Conservation (phyloP, 2,888 invertebrate genomes). For the Teleiodes luculella region DNA sequence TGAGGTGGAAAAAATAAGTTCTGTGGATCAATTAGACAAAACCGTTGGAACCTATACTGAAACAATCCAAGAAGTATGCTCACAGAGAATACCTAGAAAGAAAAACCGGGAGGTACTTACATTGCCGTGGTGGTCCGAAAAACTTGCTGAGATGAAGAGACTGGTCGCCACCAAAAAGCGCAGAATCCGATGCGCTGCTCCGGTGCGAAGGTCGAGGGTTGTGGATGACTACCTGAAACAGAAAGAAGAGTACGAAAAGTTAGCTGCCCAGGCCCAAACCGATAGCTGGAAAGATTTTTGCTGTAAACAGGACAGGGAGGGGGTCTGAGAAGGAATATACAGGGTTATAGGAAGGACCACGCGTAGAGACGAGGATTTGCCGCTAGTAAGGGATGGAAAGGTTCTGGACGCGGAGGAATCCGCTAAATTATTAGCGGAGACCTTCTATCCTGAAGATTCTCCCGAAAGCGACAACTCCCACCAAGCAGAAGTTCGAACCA, state of each 20-base stretch:
- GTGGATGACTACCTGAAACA: conserved; percentile 1
- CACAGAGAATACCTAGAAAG: neutral
- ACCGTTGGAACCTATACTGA: neutral
- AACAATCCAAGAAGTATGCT: no score
- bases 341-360: neutral
- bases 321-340: neutral
- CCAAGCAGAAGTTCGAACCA: no score
- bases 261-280: neutral
- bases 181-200: neutral
- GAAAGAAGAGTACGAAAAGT: neutral
- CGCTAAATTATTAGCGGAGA: neutral
- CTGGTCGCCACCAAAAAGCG: neutral
- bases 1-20: no score
- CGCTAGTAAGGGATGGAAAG: neutral
- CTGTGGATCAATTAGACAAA: no score
- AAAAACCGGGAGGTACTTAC: neutral
- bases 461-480: neutral
- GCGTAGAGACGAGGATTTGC: neutral
- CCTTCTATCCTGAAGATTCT: neutral
- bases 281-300: conserved; percentile 4
- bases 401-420: neutral
- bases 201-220: neutral
- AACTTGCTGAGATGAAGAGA: conserved; percentile 1
- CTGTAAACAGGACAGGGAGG: neutral
- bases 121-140: conserved; percentile 5